Base-by-base conservation (phyloP, 2,113 vertebrate genomes). In the Paralichthys olivaceus region DNA sequence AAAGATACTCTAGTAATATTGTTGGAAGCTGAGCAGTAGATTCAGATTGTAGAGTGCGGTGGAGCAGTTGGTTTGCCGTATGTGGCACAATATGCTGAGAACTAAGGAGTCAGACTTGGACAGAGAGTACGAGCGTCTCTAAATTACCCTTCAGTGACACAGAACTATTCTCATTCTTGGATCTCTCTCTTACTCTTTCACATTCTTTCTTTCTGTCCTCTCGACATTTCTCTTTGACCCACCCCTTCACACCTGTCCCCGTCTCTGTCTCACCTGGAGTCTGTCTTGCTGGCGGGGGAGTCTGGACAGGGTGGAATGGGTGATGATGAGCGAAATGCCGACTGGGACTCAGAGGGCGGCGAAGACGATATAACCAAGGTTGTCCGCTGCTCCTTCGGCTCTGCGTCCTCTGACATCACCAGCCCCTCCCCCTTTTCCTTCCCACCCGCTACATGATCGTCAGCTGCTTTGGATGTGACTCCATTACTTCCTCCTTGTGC, bases 271-370 rank as follows among this genome's bases (percentile, higher is more conserved):
- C 94, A 98, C 97, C 97, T 98, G 94, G 95, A 94, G 90, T 92
- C 84, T 63, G 95, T 93, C 77, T 95, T 94, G 91, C 92, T 93
- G 84, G 93, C 86, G 0, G 96, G 96, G 0, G 96, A 97, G 76
- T 95, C 93, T 1, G 96, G 96, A 86, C 93, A 95, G 51, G 94
- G 47, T 61, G 87, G 83, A 49, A 68, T 51, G 5, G 93, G 92
- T 1, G 90, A 91, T 7, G 93, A 91, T 0, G 93, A 92, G 34
- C 90, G 90, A 4, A 90, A 91, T 0, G 84, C 81, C 0, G 85
- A 78, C 3, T 87, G 84, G 32, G 61, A 65, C 69, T 92, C 92
- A 8, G 81, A 81, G 72, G 54, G 55, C 11, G 28, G 72, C 9
- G 78, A 54, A 1, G 73, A 71, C 0, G 51, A 72, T 0, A 69